These are phyloP conservation scores for Euura saliciscinereae DNA, from an alignment of 1,140 invertebrate species.

Conservation along the genomic window DNA sequence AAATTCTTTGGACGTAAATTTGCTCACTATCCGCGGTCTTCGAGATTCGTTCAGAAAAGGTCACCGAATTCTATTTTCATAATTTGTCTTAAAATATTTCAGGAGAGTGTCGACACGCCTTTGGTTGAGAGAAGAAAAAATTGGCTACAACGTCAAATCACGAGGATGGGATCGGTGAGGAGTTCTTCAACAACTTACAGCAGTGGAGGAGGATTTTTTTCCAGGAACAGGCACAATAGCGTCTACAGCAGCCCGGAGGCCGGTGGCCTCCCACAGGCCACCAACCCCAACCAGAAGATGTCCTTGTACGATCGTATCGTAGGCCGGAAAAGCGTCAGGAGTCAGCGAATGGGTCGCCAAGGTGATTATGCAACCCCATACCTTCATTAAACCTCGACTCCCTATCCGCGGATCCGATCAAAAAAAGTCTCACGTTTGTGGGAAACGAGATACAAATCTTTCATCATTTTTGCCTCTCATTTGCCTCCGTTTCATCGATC, in stretches of 20 bases:
- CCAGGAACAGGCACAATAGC: slow-evolving; percentile 72
- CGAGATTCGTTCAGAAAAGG: too few relatives aligned
- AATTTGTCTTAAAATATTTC: not conserved
- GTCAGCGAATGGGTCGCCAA: slow-evolving; percentile 70
- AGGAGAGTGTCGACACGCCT: slow-evolving; percentile 89
- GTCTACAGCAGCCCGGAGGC: slow-evolving; percentile 82
- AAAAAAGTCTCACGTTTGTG: too few relatives aligned
- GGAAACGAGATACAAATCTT: too few relatives aligned
- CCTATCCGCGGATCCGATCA: too few relatives aligned
- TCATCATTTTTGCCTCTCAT: too few relatives aligned
- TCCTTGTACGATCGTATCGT: slow-evolving; percentile 81
- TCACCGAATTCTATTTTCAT: too few relatives aligned
- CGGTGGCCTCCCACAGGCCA: slow-evolving; percentile 54
- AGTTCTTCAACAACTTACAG: slow-evolving; percentile 85
- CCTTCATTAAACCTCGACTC: too few relatives aligned
- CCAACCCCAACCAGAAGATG: slow-evolving; percentile 68
- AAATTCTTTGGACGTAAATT: not conserved
- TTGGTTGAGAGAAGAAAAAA: slow-evolving; percentile 83
- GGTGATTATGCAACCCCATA: slow-evolving; percentile 51
- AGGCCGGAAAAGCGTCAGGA: slow-evolving; percentile 76
- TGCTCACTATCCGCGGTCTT: not conserved
- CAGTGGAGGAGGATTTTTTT: slow-evolving; percentile 74
- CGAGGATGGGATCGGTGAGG: slow-evolving; percentile 79
- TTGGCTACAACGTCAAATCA: slow-evolving; percentile 84
- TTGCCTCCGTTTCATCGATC: too few relatives aligned